phyloP scores from a whole-genome alignment of 1,140 invertebrate genomes.

The Calephelis virginiensis region DNA sequence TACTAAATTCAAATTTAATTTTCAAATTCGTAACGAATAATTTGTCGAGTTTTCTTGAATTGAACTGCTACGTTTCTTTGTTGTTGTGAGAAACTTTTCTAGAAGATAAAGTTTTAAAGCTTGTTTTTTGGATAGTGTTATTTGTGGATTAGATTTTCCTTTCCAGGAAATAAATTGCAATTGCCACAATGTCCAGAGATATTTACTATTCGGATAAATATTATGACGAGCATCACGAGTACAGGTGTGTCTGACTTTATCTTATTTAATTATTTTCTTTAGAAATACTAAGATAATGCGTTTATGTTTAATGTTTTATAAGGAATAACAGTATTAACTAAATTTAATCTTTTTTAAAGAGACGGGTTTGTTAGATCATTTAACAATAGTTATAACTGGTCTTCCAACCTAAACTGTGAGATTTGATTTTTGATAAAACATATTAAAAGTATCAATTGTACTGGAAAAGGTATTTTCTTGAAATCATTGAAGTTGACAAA shows the following conservation, averaged over 20 bases:
- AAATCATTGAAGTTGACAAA: too few species aligned
- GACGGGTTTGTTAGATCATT: too few species aligned
- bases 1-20: constrained; percentile 15
- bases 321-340: too few species aligned
- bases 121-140: constrained; percentile 2
- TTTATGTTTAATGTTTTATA: too few species aligned
- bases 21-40: constrained; percentile 10
- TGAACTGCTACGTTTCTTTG: constrained; percentile 1
- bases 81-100: constrained; percentile 3
- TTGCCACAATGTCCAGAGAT: constrained; percentile 72
- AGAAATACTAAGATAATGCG: too few species aligned
- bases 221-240: constrained; percentile 91
- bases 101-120: not conserved
- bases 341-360: too few species aligned
- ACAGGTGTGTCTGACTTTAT: constrained; percentile 83
- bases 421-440: too few species aligned
- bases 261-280: not conserved
- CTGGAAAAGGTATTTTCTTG: too few species aligned
- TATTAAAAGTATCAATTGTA: too few species aligned
- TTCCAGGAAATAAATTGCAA: not conserved
- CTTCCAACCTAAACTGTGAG: too few species aligned
- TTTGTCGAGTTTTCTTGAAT: not conserved
- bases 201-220: constrained; percentile 97
- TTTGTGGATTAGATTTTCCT: not conserved
- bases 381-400: too few species aligned